Evolutionary conservation across 2,113 vertebrate genomes (phyloP), one percentile per base, ranked within the genome.

Genomic region (Atlantisia rogersi): DNA sequence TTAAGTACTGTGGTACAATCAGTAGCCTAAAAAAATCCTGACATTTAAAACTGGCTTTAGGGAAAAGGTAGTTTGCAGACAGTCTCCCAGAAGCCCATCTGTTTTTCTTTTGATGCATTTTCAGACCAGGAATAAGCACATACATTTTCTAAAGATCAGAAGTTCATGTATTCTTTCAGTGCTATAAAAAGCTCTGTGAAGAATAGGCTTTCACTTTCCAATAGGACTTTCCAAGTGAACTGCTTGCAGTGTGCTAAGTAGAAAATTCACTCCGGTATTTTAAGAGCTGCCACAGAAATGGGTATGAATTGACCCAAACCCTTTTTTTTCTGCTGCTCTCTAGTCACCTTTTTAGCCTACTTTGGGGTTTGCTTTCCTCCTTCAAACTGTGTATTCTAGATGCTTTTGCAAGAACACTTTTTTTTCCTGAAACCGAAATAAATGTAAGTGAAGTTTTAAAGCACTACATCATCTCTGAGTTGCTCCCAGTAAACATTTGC

Each of bases 111-210:
- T 85, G 25, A 44, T 94, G 10, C 19, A 42, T 94, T 86, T 93
- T 94, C 56, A 69, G 82, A 7, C 46, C 25, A 75, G 48, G 48
- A 89, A 69, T 84, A 92, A 89, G 32, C 29, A 92, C 24, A 25
- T 35, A 75, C 2, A 18, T 92, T 91, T 94, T 90, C 26, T 84
- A 62, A 92, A 94, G 83, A 84, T 84, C 80, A 60, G 60, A 85
- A 89, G 29, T 73, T 94, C 42, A 22, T 37, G 48, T 80, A 14
- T 86, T 94, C 67, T 93, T 92, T 82, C 56, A 44, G 56, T 92
- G 52, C 46, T 80, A 12, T 64, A 53, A 81, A 94, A 35, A 71
- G 14, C 48, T 78, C 60, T 56, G 2, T 71, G 76, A 96, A 90
- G 69, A 92, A 90, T 8, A 90, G 53, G 11, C 48, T 87, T 90